Conservation (phyloP, 2,797 vertebrate genomes). For the Sphaeramia orbicularis region DNA sequence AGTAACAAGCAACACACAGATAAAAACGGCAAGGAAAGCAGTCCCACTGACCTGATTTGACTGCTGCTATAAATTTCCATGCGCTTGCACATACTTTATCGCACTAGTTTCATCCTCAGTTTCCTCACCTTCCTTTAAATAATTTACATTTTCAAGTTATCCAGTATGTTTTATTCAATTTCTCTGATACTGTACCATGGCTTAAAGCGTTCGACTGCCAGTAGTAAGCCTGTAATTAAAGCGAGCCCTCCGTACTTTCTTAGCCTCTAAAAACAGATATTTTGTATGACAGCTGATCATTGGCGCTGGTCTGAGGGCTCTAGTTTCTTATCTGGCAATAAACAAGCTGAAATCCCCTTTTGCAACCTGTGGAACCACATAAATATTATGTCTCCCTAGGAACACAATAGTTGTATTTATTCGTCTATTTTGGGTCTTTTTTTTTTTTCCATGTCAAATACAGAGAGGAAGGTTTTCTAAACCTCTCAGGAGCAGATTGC, state of each 20-base stretch:
- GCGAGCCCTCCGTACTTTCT: slow-evolving; percentile 52
- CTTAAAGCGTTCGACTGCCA: slow-evolving; percentile 40
- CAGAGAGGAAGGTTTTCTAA: slow-evolving; percentile 64
- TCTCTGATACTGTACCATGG: slow-evolving; percentile 29
- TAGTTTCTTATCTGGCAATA: slow-evolving; percentile 77
- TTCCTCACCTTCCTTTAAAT: slow-evolving; percentile 35
- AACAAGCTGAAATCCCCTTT: slow-evolving; percentile 71
- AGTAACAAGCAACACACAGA: slow-evolving; percentile 1
- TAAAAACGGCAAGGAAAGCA: not conserved
- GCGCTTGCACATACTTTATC: slow-evolving; percentile 12
- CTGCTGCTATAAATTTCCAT: slow-evolving; percentile 20
- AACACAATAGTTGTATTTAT: slow-evolving; percentile 84
- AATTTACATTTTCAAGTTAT: slow-evolving; percentile 37
- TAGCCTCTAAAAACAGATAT: slow-evolving; percentile 52
- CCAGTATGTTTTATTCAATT: slow-evolving; percentile 42
- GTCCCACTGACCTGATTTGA: slow-evolving; percentile 30
- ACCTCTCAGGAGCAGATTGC: slow-evolving; percentile 73
- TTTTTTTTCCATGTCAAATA: slow-evolving; percentile 68
- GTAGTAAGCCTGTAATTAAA: slow-evolving; percentile 59
- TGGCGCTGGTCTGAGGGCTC: slow-evolving; percentile 69
- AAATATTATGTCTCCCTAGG: slow-evolving; percentile 86
- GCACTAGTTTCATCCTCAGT: slow-evolving; percentile 3
- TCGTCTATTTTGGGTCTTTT: slow-evolving; percentile 75
- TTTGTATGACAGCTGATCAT: slow-evolving; percentile 68
- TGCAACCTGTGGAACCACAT: slow-evolving; percentile 75